phyloP scores from a whole-genome alignment of 2,888 invertebrate species.

The Mesorhabditis sp. region DNA sequence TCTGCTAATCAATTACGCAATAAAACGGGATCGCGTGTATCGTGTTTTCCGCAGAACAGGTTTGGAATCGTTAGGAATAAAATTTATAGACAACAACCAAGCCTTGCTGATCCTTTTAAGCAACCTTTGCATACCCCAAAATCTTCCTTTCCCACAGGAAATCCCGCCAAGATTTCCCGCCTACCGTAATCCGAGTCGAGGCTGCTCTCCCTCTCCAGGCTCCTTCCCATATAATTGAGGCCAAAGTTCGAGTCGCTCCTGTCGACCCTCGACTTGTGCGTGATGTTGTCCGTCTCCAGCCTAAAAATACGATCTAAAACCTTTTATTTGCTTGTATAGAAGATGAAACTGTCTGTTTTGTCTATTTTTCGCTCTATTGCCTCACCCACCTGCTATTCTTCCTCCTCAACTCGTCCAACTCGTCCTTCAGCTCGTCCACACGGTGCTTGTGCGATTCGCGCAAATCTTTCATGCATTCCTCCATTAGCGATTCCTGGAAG shows the following conservation, averaged over 20 bases:
- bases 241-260: background rate
- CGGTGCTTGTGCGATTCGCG: slow-evolving; percentile 46
- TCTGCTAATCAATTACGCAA: no score
- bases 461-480: slow-evolving; percentile 49
- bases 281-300: slow-evolving; percentile 44
- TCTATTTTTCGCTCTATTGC: background rate
- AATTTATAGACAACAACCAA: no score
- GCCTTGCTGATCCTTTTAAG: no score
- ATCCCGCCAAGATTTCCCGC: background rate
- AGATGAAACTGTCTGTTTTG: background rate
- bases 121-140: no score
- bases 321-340: slow-evolving; percentile 23
- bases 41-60: no score
- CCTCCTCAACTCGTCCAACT: slow-evolving; percentile 34
- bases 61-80: no score
- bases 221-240: slow-evolving; percentile 9
- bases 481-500: slow-evolving; percentile 41
- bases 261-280: slow-evolving; percentile 35
- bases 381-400: slow-evolving; percentile 27
- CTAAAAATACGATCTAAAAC: slow-evolving; percentile 15
- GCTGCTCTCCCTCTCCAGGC: slow-evolving; percentile 43
- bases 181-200: slow-evolving; percentile 51
- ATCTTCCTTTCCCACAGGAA: no score
- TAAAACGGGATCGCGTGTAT: no score
- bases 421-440: slow-evolving; percentile 42